Conservation (phyloP, 2,797 vertebrate species). For the Ciconia nigra region DNA sequence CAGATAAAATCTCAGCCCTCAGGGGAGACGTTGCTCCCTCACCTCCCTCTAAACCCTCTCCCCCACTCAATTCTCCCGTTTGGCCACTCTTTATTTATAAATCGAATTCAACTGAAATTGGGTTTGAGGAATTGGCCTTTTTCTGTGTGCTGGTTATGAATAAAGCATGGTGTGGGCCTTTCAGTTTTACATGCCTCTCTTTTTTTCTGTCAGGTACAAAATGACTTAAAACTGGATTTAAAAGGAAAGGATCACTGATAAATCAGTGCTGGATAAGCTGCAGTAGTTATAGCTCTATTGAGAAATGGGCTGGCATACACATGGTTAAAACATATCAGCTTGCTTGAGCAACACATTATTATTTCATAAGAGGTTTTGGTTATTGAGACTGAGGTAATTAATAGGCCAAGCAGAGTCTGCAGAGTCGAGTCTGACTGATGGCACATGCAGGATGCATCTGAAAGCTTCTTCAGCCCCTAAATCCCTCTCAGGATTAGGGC, state of each 20-base stretch:
- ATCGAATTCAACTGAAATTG: constrained; percentile 4
- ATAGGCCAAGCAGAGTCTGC: background rate
- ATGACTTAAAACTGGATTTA: background rate
- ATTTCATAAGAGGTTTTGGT: background rate
- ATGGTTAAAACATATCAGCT: background rate
- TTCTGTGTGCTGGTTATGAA: background rate
- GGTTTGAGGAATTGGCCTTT: constrained; percentile 10
- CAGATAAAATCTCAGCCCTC: constrained; percentile 48
- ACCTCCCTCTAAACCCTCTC: background rate
- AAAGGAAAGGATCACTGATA: background rate
- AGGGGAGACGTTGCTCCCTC: background rate
- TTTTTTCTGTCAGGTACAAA: background rate
- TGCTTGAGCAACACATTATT: background rate
- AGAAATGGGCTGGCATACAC: background rate
- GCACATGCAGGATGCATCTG: background rate
- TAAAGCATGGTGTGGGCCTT: background rate
- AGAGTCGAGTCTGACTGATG: background rate
- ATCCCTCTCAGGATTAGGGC: background rate
- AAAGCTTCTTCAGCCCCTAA: background rate
- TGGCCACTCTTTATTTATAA: constrained; percentile 36
- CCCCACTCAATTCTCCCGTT: background rate
- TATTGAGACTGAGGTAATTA: constrained; percentile 8
- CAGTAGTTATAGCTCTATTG: background rate
- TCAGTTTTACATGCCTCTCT: background rate
- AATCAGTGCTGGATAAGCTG: background rate